Evolutionary conservation across 2,888 invertebrate genomes (phyloP).

Genomic region (Mechanitis messenoides): DNA sequence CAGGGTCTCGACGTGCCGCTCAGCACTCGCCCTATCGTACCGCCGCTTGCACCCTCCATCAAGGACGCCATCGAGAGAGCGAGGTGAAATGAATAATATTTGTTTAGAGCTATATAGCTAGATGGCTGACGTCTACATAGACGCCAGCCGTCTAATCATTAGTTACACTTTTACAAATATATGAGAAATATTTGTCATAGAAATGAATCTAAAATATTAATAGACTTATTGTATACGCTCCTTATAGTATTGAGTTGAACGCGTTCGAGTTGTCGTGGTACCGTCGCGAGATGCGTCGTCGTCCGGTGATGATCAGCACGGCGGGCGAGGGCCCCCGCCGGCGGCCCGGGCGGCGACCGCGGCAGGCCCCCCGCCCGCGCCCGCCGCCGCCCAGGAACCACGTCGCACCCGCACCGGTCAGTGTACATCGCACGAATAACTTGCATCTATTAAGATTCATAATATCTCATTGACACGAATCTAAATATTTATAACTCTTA

Average conservation of each 20-base stretch:
- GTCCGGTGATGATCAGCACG: constrained; percentile 83
- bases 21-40: constrained; percentile 44
- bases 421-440: neutral
- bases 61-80: constrained; percentile 37
- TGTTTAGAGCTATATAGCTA: too few relatives aligned
- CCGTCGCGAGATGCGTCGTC: constrained; percentile 84
- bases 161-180: too few relatives aligned
- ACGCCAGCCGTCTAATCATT: too few relatives aligned
- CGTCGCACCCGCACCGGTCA: constrained; percentile 1
- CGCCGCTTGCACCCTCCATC: constrained; percentile 41
- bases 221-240: neutral
- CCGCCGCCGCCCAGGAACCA: constrained; percentile 20
- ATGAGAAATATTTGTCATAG: too few relatives aligned
- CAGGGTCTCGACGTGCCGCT: constrained; percentile 44
- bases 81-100: constrained; percentile 29
- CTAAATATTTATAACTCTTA: neutral
- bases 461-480: too few relatives aligned
- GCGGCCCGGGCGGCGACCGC: constrained; percentile 34
- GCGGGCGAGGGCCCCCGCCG: constrained; percentile 47
- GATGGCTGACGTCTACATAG: too few relatives aligned
- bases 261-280: constrained; percentile 80
- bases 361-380: constrained; percentile 25
- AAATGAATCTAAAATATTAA: too few relatives aligned
- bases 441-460: too few relatives aligned
- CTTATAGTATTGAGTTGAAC: constrained; percentile 66